A percentile compares a stretch with the other conserved stretches of the same genome.
phyloP scores from a whole-genome alignment of 2,113 vertebrate genomes.

The Agapornis roseicollis region DNA sequence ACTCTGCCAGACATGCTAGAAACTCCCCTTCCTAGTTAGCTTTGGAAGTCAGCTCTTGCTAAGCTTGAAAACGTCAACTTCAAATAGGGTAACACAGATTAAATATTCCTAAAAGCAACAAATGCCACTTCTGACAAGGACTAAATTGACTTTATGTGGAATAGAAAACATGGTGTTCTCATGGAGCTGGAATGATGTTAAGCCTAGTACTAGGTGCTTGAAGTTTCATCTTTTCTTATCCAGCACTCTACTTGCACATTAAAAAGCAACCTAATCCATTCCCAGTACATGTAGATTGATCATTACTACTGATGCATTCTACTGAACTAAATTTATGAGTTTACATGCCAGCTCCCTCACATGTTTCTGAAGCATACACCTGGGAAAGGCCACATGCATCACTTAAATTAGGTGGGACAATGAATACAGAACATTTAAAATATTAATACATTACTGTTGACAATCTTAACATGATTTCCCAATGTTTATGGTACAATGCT shows the following conservation, averaged over 20 bases:
- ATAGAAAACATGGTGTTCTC: rapidly evolving
- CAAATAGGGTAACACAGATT: neutral
- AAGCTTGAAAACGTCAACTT: neutral
- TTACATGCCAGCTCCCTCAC: neutral
- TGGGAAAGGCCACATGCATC: rapidly evolving
- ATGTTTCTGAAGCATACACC: neutral
- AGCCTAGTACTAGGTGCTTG: neutral
- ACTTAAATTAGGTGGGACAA: neutral
- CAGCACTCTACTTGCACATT: neutral
- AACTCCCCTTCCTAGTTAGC: neutral
- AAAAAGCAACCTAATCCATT: neutral
- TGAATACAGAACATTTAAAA: neutral
- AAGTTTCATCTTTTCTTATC: neutral
- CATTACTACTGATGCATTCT: neutral
- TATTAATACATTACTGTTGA: neutral
- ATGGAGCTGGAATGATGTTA: neutral
- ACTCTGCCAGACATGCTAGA: neutral
- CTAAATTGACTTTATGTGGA: neutral
- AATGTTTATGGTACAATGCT: neutral
- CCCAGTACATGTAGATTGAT: neutral
- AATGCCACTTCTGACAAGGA: neutral
- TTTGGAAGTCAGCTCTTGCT: neutral
- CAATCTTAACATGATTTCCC: neutral
- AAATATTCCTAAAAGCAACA: neutral
- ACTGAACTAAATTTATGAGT: neutral